phyloP scores from a whole-genome alignment of 2,888 invertebrate species.

The Chymomyza caudatula region DNA sequence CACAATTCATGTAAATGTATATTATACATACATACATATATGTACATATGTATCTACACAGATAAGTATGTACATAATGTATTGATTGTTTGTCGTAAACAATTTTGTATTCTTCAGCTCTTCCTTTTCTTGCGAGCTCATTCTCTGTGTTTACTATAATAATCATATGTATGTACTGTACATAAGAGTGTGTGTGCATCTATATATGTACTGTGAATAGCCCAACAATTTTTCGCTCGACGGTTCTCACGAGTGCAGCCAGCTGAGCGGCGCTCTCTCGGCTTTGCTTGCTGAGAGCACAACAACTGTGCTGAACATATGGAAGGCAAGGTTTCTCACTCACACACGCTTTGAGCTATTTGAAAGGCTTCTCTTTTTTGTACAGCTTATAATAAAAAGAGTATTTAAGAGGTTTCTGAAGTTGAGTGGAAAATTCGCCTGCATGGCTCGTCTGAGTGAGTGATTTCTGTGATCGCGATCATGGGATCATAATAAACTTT shows the following conservation, averaged over 20 bases:
- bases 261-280: background rate
- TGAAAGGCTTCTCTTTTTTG: background rate
- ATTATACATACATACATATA: background rate
- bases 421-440: background rate
- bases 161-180: constrained; percentile 2
- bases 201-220: background rate
- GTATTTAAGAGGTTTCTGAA: background rate
- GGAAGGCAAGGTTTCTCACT: background rate
- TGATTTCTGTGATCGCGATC: too few species aligned
- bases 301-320: background rate
- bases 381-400: background rate
- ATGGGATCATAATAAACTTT: too few species aligned
- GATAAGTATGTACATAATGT: constrained; percentile 26
- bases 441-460: too few species aligned
- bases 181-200: constrained; percentile 5
- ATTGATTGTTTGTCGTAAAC: constrained; percentile 58
- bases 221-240: background rate
- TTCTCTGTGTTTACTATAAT: background rate
- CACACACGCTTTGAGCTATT: background rate
- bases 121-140: background rate
- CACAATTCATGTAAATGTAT: background rate
- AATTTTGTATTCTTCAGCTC: constrained; percentile 26
- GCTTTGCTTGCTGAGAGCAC: background rate
- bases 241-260: background rate
- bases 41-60: background rate